Conservation (phyloP, 2,113 vertebrate species). For the Chamaetylas fuelleborni region DNA sequence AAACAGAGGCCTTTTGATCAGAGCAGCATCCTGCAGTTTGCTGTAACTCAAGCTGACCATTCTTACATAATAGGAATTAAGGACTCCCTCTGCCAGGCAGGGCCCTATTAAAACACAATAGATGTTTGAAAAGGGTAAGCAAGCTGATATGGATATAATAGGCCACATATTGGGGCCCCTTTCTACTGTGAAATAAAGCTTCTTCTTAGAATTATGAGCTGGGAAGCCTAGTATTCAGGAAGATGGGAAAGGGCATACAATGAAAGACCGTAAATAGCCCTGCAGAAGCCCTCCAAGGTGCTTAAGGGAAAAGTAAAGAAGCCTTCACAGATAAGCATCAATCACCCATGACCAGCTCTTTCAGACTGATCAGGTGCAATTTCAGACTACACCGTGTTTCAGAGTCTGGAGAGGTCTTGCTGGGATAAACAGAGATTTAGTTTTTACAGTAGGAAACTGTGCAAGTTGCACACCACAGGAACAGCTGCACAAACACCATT, state of each 20-base stretch:
- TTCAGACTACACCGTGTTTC: not conserved
- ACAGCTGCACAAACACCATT: not conserved
- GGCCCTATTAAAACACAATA: constrained; percentile 81
- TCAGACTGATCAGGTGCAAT: constrained; percentile 44
- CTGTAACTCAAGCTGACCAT: constrained; percentile 81
- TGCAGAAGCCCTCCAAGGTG: constrained; percentile 69
- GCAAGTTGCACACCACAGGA: not conserved
- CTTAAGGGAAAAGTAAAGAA: constrained; percentile 43
- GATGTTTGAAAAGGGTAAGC: constrained; percentile 79
- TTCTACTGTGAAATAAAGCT: constrained; percentile 81
- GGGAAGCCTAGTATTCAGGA: constrained; percentile 70
- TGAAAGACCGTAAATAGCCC: constrained; percentile 55
- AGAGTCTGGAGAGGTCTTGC: constrained; percentile 22
- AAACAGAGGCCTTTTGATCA: constrained; percentile 83
- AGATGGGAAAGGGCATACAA: constrained; percentile 54
- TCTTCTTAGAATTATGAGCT: constrained; percentile 75
- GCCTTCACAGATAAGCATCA: constrained; percentile 46
- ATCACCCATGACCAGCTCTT: constrained; percentile 14
- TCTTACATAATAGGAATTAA: constrained; percentile 78
- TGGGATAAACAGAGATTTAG: not conserved
- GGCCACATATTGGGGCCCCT: constrained; percentile 76
- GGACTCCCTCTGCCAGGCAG: constrained; percentile 75
- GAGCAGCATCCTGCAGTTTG: constrained; percentile 71
- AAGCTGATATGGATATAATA: constrained; percentile 83
- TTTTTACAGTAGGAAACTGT: constrained; percentile 19